Base-by-base conservation (phyloP, 2,113 vertebrate species). In the Formicarius rufipectus region DNA sequence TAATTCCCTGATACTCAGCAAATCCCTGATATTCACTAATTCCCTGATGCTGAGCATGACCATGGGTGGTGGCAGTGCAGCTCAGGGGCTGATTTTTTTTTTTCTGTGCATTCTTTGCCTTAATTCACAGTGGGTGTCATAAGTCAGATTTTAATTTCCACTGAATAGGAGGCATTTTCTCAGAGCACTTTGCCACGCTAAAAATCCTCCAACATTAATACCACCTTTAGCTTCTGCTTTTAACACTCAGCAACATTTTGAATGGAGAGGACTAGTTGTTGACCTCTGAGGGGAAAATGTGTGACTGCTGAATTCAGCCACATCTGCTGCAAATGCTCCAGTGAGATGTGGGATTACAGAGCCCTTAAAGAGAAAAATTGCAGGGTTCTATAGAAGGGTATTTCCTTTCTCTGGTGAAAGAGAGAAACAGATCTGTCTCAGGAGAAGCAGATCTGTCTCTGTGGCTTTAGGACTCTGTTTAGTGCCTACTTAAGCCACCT, bases 111-210 rank as follows among this genome's bases (percentile, higher is more conserved):
- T 85, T 31, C 40, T 84, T 96, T 82, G 45, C 55, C 24, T 87
- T 85, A 49, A 76, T 80, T 85, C 55, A 53, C 53, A 73, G 71
- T 53, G 67, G n/a, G 45, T 49, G 9, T 94, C 69, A 87, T 66
- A 28, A 49, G 80, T 73, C 96, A 94, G 85, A 86, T 28, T 94
- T 90, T 73, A 16, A 88, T 86, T 79, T 90, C 78, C 21, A 45
- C 45, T 88, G 82, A 93, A 82, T 59, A 58, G 25, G 50, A 83
- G 63, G 19, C 59, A 66, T 89, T 91, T 81, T 73, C 64, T 84
- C 62, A 62, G 62, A 62, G 63, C 31, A 37, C 89, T 92, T 78
- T 53, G 18, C 68, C 80, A 19, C 60, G 60, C 42, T 87, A 53
- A 60, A 93, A 91, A 39, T 68, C 16, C 22, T 58, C 4, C 3